These are phyloP conservation scores for Rhorus exstirpatorius DNA, from an alignment of 2,888 invertebrate species.

Conservation along the genomic window DNA sequence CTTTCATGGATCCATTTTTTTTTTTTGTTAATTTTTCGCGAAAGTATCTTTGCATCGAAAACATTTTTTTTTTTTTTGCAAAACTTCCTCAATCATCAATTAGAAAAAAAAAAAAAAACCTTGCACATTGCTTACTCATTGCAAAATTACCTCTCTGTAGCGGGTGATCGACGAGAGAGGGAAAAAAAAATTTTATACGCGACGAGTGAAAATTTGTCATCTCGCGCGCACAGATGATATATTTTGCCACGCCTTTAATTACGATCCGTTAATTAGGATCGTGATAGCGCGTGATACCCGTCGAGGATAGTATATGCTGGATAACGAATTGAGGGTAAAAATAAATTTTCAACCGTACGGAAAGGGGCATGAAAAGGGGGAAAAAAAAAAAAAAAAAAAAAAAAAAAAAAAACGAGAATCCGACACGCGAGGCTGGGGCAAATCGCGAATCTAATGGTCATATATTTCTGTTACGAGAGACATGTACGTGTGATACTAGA, in stretches of 20 bases:
- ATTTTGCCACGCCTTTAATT: slow-evolving; percentile 10
- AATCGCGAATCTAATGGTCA: slow-evolving; percentile 38
- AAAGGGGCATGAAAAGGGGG: not conserved
- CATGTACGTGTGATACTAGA: not conserved
- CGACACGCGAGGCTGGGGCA: slow-evolving; percentile 42
- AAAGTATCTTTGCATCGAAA: too few relatives aligned
- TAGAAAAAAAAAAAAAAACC: too few relatives aligned
- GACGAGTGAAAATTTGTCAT: slow-evolving; percentile 10
- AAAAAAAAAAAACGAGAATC: slow-evolving; percentile 1
- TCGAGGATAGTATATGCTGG: slow-evolving; percentile 5
- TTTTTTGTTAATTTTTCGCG: too few relatives aligned
- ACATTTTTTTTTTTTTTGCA: too few relatives aligned
- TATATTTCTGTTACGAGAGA: slow-evolving; percentile 42
- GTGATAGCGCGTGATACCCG: not conserved
- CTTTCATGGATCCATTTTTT: too few relatives aligned
- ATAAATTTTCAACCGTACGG: too few relatives aligned
- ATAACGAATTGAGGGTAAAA: slow-evolving; percentile 20
- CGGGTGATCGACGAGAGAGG: too few relatives aligned
- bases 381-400: not conserved
- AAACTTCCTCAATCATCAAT: too few relatives aligned
- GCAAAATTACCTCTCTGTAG: too few relatives aligned
- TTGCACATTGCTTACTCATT: too few relatives aligned
- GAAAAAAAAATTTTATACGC: too few relatives aligned
- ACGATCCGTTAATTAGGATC: slow-evolving; percentile 23
- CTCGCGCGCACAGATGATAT: not conserved